Conservation (phyloP, 1,140 invertebrate genomes). For the Ceratina calcarata region DNA sequence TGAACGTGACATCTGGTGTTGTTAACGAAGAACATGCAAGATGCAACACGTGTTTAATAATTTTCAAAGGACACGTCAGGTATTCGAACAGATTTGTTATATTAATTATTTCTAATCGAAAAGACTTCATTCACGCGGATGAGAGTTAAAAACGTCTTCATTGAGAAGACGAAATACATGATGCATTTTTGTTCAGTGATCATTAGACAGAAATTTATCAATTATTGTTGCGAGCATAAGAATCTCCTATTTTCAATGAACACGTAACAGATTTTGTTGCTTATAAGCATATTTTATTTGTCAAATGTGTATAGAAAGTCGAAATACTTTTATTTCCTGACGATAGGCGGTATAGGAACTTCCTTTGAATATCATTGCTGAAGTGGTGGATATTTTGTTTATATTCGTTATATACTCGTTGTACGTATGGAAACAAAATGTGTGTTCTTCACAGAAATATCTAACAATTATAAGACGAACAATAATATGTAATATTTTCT, state of each 20-base stretch:
- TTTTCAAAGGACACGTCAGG: background rate
- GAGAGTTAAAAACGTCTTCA: too few relatives aligned
- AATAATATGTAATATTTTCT: too few relatives aligned
- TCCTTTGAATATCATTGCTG: background rate
- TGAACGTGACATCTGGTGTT: conserved; percentile 5
- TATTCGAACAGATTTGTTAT: background rate
- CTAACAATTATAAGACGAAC: too few relatives aligned
- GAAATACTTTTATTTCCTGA: background rate
- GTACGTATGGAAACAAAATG: background rate
- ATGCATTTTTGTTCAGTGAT: too few relatives aligned
- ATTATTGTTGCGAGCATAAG: too few relatives aligned
- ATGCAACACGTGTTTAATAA: background rate
- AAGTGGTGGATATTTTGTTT: background rate
- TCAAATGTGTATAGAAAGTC: background rate
- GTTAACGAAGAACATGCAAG: background rate
- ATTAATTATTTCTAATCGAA: too few relatives aligned
- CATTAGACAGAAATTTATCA: too few relatives aligned
- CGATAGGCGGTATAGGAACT: background rate
- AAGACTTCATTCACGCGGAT: too few relatives aligned
- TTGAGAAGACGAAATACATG: too few relatives aligned
- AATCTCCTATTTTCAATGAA: too few relatives aligned
- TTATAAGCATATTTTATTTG: background rate
- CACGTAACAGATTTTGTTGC: too few relatives aligned
- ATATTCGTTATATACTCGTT: background rate
- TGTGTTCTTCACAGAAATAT: background rate